Conservation (phyloP, 2,888 invertebrate genomes). For the Molorchus minor region DNA sequence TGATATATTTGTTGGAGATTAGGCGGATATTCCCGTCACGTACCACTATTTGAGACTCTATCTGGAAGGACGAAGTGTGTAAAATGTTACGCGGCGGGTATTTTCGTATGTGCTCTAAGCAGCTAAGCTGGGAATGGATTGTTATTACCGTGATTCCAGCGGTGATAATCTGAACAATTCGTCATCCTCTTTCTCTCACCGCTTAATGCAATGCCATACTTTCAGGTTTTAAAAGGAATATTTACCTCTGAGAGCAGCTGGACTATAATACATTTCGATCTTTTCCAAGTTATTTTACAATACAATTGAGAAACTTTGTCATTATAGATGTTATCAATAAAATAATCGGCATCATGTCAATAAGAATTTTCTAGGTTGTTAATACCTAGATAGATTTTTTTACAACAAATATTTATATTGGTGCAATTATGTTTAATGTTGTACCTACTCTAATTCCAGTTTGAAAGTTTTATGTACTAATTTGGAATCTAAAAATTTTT, state of each 20-base stretch:
- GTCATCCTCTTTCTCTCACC: conserved; percentile 42
- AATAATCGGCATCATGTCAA: too few species aligned
- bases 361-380: too few species aligned
- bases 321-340: too few species aligned
- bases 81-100: conserved; percentile 28
- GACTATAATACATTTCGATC: too few species aligned
- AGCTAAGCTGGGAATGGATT: conserved; percentile 48
- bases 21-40: conserved; percentile 19
- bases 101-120: conserved; percentile 24
- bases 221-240: conserved; percentile 34
- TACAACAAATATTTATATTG: too few species aligned
- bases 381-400: too few species aligned
- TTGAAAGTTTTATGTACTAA: too few species aligned
- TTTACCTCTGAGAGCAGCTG: conserved; percentile 4
- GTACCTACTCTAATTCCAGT: too few species aligned
- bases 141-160: conserved; percentile 42
- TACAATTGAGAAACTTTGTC: too few species aligned
- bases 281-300: too few species aligned
- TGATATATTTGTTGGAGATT: conserved; percentile 23
- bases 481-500: too few species aligned
- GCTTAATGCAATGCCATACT: conserved; percentile 39
- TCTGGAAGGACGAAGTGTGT: conserved; percentile 4
- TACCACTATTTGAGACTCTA: conserved; percentile 19
- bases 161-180: conserved; percentile 44
- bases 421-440: too few species aligned